A percentile compares a stretch with the other conserved stretches of the same genome.
phyloP scores from a whole-genome alignment of 2,888 invertebrate species.

The Nephrocerus scutellatus region DNA sequence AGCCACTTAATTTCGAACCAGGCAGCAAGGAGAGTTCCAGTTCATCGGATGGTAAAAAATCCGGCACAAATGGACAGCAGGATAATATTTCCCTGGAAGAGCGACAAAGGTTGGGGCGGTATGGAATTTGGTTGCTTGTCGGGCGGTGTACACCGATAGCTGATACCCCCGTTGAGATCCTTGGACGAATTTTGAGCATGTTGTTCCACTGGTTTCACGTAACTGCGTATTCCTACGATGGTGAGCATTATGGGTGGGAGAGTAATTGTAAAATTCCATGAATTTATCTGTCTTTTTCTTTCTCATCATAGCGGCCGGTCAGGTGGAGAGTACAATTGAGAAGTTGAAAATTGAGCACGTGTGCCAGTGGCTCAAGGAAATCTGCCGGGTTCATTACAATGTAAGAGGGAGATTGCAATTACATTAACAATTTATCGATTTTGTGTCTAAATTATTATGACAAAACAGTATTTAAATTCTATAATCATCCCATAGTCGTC shows the following conservation, averaged over 20 bases:
- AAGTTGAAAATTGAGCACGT: conserved; percentile 88
- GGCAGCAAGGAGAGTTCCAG: conserved; percentile 49
- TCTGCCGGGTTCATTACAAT: conserved; percentile 76
- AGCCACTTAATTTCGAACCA: conserved; percentile 64
- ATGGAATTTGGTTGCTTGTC: conserved; percentile 95
- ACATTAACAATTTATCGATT: neutral
- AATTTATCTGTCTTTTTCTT: conserved; percentile 3
- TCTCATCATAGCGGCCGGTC: conserved; percentile 50
- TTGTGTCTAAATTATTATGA: neutral
- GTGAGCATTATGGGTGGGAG: conserved; percentile 47
- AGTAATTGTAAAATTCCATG: neutral
- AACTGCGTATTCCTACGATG: conserved; percentile 93
- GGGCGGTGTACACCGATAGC: conserved; percentile 80
- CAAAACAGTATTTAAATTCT: no score
- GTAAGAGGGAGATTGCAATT: conserved; percentile 36
- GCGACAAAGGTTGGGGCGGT: conserved; percentile 81
- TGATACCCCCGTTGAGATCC: conserved; percentile 67
- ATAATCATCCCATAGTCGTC: no score
- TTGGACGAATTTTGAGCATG: conserved; percentile 90
- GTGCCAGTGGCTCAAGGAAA: conserved; percentile 81
- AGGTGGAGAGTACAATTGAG: conserved; percentile 80
- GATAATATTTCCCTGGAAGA: conserved; percentile 78
- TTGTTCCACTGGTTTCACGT: conserved; percentile 99
- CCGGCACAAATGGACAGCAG: conserved; percentile 41
- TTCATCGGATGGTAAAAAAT: conserved; percentile 45